Evolutionary conservation across 1,140 invertebrate genomes (phyloP).

Genomic region (Gonioctena quinquepunctata): DNA sequence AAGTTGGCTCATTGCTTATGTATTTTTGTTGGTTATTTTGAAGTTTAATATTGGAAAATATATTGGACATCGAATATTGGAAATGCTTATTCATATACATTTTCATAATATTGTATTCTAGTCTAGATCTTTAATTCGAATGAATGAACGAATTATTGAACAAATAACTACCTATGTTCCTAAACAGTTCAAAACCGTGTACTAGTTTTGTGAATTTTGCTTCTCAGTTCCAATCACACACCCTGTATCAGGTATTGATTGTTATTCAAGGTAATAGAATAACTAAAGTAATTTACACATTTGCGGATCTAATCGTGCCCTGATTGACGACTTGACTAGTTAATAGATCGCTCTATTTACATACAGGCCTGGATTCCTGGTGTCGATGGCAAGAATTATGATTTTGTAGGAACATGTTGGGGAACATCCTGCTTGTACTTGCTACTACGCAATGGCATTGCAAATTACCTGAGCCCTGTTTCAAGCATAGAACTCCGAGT

Average conservation of each 20-base stretch:
- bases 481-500: neutral
- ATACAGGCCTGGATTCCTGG: conserved; percentile 8
- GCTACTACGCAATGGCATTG: neutral
- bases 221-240: too few species aligned
- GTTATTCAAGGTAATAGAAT: conserved; percentile 14
- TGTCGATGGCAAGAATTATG: conserved; percentile 17
- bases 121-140: too few species aligned
- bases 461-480: neutral
- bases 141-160: too few species aligned
- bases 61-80: too few species aligned
- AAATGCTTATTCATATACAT: too few species aligned
- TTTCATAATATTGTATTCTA: too few species aligned
- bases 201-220: too few species aligned
- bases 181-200: too few species aligned
- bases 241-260: conserved; percentile 1
- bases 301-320: conserved; percentile 13
- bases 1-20: too few species aligned
- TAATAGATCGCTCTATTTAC: conserved; percentile 13
- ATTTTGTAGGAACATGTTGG: conserved; percentile 11
- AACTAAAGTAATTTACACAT: conserved; percentile 17
- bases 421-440: conserved; percentile 2
- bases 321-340: conserved; percentile 15
- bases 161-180: too few species aligned
- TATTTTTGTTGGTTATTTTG: too few species aligned
- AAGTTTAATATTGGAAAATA: too few species aligned